Conservation (phyloP, 2,113 vertebrate genomes). For the Microtus pennsylvanicus region DNA sequence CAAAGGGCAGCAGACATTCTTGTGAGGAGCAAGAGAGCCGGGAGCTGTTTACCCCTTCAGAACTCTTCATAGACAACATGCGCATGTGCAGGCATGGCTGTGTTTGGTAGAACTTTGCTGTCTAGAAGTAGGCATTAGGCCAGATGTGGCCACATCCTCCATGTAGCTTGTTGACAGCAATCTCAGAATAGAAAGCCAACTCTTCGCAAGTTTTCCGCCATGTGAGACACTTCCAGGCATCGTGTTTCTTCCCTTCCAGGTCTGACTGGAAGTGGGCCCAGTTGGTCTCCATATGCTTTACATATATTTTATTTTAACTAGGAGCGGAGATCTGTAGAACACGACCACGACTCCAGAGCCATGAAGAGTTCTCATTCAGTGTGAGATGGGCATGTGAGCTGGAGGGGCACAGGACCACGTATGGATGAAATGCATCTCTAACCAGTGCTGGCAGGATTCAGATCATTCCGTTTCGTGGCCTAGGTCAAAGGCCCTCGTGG, state of each 20-base stretch:
- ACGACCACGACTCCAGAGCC: not conserved
- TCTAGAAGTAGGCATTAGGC: not conserved
- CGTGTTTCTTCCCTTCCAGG: not conserved
- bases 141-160: not conserved
- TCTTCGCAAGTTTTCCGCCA: not conserved
- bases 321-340: slow-evolving; percentile 8
- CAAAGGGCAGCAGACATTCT: not conserved
- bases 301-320: not conserved
- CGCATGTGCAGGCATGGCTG: not conserved
- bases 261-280: not conserved
- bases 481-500: not conserved
- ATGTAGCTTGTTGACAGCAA: not conserved
- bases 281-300: not conserved
- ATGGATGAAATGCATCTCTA: not conserved
- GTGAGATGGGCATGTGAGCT: not conserved
- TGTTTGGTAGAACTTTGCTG: slow-evolving; percentile 26
- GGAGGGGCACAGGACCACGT: not conserved
- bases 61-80: not conserved
- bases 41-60: not conserved
- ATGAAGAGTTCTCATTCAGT: not conserved
- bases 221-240: not conserved
- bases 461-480: not conserved
- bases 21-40: no score
- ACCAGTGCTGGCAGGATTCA: not conserved
- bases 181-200: not conserved